Evolutionary conservation across 2,888 invertebrate genomes (phyloP).

Genomic region (Cephus rjabovi): DNA sequence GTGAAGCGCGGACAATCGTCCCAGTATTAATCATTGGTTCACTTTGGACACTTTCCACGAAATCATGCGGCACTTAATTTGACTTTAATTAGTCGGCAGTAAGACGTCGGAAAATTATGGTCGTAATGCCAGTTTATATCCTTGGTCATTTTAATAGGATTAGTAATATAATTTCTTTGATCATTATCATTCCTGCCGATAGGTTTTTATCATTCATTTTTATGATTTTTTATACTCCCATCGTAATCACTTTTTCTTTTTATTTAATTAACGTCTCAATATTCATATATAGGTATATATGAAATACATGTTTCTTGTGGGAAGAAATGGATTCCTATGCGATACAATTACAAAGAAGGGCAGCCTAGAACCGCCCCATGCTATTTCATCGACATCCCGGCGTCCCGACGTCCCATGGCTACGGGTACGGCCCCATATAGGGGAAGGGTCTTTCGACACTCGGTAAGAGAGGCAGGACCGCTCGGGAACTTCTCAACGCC

Average conservation of each 20-base stretch:
- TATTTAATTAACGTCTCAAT: background rate
- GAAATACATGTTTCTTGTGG: background rate
- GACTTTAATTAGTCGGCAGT: background rate
- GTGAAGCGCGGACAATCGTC: background rate
- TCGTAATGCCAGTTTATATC: background rate
- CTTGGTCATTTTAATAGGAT: background rate
- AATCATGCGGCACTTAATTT: background rate
- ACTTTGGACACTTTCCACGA: background rate
- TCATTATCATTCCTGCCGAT: background rate
- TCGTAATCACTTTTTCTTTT: background rate
- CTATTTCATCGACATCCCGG: constrained; percentile 52
- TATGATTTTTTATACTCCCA: background rate
- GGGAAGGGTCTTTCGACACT: constrained; percentile 50
- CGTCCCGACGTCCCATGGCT: constrained; percentile 35
- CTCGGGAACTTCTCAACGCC: constrained; percentile 45
- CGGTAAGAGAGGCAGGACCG: constrained; percentile 42
- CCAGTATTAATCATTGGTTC: background rate
- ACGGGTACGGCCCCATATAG: constrained; percentile 34
- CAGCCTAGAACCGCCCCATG: constrained; percentile 49
- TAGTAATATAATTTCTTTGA: background rate
- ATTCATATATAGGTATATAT: background rate
- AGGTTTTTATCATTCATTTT: background rate
- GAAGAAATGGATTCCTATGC: constrained; percentile 6
- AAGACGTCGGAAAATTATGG: background rate
- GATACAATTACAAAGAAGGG: constrained; percentile 50